Conservation (phyloP, 2,888 invertebrate species). For the Bimastos eiseni region DNA sequence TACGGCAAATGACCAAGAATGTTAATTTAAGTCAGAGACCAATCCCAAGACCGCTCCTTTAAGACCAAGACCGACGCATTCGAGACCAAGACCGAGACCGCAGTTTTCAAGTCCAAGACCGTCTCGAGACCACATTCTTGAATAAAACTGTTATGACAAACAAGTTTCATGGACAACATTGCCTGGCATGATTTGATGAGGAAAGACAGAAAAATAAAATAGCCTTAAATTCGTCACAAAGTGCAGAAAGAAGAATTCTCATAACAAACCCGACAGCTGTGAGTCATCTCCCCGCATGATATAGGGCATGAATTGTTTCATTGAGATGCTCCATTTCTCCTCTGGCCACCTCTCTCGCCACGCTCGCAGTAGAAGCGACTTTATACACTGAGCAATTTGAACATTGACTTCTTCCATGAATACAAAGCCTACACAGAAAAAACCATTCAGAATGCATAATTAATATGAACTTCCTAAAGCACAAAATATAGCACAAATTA, state of each 20-base stretch:
- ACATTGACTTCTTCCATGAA: constrained; percentile 17
- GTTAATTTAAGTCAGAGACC: too few relatives aligned
- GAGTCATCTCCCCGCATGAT: neutral
- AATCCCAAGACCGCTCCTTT: too few relatives aligned
- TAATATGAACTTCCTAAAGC: neutral
- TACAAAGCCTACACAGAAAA: neutral
- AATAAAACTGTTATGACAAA: neutral
- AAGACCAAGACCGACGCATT: too few relatives aligned
- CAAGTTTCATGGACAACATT: neutral
- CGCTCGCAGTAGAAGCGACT: constrained; percentile 69
- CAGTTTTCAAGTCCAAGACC: too few relatives aligned
- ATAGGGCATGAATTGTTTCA: constrained; percentile 67
- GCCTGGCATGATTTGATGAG: too few relatives aligned
- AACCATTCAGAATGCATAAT: neutral
- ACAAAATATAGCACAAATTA: too few relatives aligned
- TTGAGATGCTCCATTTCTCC: constrained; percentile 92
- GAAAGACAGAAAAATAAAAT: too few relatives aligned
- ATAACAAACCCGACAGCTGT: neutral
- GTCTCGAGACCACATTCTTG: too few relatives aligned
- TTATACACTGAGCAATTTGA: constrained; percentile 3
- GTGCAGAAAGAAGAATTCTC: constrained; percentile 5
- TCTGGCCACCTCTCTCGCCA: constrained; percentile 96
- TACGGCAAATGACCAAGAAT: too few relatives aligned
- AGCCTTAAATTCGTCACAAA: neutral
- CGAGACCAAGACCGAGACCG: too few relatives aligned